Conservation (phyloP, 2,797 vertebrate species). For the Phoeniculus purpureus region DNA sequence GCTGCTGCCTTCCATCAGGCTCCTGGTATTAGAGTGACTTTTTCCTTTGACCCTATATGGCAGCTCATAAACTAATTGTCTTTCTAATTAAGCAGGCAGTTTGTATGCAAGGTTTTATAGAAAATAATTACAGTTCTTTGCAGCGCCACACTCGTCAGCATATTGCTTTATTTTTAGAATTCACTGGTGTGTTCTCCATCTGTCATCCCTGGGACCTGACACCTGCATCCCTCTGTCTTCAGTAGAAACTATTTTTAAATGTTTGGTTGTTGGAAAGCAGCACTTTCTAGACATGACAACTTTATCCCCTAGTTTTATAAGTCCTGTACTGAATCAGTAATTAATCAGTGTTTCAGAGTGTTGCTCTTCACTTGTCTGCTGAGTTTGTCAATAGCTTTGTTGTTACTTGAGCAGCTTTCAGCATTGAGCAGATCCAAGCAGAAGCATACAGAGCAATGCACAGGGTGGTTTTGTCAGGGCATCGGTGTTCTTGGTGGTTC, state of each 20-base stretch:
- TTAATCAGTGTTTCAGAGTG: neutral
- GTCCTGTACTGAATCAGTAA: neutral
- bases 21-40: neutral
- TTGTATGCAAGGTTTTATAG: neutral
- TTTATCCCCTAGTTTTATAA: neutral
- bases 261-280: neutral
- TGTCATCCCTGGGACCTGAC: neutral
- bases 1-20: neutral
- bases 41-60: neutral
- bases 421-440: neutral
- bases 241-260: neutral
- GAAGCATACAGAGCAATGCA: neutral
- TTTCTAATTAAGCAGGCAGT: constrained; percentile 19
- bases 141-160: neutral
- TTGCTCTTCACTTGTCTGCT: neutral
- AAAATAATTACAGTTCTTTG: neutral
- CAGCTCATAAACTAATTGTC: neutral
- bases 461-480: neutral
- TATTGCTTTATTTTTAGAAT: neutral
- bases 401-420: neutral
- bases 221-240: neutral
- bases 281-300: neutral
- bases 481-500: neutral
- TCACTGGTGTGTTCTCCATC: neutral
- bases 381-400: neutral